These are phyloP conservation scores for Drosophila santomea DNA, from an alignment of 1,140 invertebrate genomes.

Conservation along the genomic window DNA sequence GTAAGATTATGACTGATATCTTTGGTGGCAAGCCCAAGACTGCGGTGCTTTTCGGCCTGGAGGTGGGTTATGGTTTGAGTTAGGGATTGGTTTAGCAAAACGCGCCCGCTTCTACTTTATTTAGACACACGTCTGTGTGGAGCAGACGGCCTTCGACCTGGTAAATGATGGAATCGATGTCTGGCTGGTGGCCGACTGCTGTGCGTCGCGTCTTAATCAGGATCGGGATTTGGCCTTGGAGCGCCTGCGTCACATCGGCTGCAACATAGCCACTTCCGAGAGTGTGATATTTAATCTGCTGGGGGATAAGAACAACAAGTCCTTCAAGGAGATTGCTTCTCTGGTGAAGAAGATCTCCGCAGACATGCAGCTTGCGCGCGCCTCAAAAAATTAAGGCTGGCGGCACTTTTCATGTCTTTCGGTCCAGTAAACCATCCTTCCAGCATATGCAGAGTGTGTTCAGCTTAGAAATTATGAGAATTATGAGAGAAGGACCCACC, in stretches of 20 bases:
- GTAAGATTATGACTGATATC: slow-evolving; percentile 85
- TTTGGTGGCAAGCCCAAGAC: slow-evolving; percentile 86
- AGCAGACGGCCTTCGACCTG: slow-evolving; percentile 94
- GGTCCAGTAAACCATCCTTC: slow-evolving; percentile 26
- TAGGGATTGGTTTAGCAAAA: not conserved
- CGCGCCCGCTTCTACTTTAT: not conserved
- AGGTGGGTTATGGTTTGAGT: slow-evolving; percentile 85
- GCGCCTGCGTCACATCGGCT: slow-evolving; percentile 91
- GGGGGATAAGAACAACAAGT: slow-evolving; percentile 90
- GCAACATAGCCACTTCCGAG: slow-evolving; percentile 91
- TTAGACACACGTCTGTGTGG: slow-evolving; percentile 94
- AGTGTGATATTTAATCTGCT: slow-evolving; percentile 92
- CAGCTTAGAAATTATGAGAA: slow-evolving; percentile 47
- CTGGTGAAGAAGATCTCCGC: slow-evolving; percentile 88
- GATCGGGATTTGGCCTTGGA: slow-evolving; percentile 89
- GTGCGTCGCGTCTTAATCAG: slow-evolving; percentile 90
- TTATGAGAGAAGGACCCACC: slow-evolving; percentile 66
- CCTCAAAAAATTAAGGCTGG: slow-evolving; percentile 82
- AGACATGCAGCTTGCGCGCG: slow-evolving; percentile 77
- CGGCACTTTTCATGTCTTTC: slow-evolving; percentile 56
- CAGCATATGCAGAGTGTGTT: slow-evolving; percentile 42
- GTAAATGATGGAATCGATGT: slow-evolving; percentile 89
- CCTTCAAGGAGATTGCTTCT: slow-evolving; percentile 90
- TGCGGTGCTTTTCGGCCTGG: slow-evolving; percentile 93
- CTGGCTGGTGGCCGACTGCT: slow-evolving; percentile 94